Conservation (phyloP, 2,113 vertebrate genomes). For the Rhagologus leucostigma region DNA sequence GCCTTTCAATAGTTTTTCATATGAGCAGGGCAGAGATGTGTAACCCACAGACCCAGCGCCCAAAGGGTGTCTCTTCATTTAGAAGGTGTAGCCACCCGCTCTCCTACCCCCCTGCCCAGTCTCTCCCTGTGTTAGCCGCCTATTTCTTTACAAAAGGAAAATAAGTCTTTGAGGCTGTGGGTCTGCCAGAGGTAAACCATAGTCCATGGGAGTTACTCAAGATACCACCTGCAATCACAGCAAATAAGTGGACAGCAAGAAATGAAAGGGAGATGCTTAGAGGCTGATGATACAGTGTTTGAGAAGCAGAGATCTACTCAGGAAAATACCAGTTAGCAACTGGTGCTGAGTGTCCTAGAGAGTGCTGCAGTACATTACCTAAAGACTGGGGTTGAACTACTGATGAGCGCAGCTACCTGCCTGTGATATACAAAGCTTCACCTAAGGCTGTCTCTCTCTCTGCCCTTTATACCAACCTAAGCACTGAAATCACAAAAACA, state of each 20-base stretch:
- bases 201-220: not conserved
- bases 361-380: not conserved
- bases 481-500: not conserved
- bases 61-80: not conserved
- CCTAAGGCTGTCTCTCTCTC: not conserved
- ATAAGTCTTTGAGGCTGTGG: not conserved
- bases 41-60: not conserved
- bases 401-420: not conserved
- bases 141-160: not conserved
- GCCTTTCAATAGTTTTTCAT: slow-evolving; percentile 68
- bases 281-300: not conserved
- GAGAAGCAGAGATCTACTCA: fast-evolving
- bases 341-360: not conserved
- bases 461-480: not conserved
- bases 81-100: not conserved
- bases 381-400: not conserved
- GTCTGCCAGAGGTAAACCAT: not conserved
- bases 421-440: not conserved
- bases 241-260: not conserved
- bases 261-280: not conserved
- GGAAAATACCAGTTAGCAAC: not conserved
- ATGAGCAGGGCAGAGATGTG: not conserved
- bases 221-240: not conserved
- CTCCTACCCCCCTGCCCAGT: not conserved
- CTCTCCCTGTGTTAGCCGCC: not conserved